These are phyloP conservation scores for Chondrilla cf. caribensis DNA, from an alignment of 37 sponge, comb jelly and placozoan species.

Conservation along the genomic window DNA sequence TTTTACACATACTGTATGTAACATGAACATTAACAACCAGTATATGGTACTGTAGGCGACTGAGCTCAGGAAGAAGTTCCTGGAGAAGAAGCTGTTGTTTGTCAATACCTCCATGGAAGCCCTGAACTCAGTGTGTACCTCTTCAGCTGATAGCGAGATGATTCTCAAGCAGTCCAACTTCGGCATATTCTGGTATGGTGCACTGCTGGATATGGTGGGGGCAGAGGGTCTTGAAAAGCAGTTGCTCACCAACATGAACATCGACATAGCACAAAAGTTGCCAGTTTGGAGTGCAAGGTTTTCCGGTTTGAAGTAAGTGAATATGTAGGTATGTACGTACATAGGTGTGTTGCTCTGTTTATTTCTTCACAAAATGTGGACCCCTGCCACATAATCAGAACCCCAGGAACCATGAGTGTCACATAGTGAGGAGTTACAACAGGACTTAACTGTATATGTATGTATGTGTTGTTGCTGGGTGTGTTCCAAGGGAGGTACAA, in stretches of 20 bases:
- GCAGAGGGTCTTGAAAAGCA: not conserved
- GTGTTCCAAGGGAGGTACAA: too few relatives aligned
- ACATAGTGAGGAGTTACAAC: too few relatives aligned
- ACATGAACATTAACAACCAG: not conserved
- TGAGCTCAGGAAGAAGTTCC: constrained; percentile 37
- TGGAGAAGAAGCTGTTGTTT: constrained; percentile 28
- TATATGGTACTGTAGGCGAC: constrained; percentile 51
- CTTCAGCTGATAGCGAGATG: not conserved
- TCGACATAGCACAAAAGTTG: not conserved
- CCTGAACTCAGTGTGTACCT: not conserved
- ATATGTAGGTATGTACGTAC: too few relatives aligned
- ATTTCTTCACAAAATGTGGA: too few relatives aligned
- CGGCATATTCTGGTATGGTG: not conserved
- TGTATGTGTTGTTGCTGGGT: too few relatives aligned
- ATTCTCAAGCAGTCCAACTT: not conserved
- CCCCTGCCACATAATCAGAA: too few relatives aligned
- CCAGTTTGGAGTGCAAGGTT: not conserved
- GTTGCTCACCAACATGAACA: not conserved
- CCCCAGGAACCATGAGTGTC: too few relatives aligned
- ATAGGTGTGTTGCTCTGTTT: too few relatives aligned
- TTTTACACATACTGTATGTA: not conserved
- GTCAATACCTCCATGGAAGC: constrained; percentile 27
- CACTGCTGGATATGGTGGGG: not conserved
- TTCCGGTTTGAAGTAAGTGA: not conserved
- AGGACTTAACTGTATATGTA: too few relatives aligned